Base-by-base conservation (phyloP, 1,140 invertebrate species). In the Amyelois transitella region DNA sequence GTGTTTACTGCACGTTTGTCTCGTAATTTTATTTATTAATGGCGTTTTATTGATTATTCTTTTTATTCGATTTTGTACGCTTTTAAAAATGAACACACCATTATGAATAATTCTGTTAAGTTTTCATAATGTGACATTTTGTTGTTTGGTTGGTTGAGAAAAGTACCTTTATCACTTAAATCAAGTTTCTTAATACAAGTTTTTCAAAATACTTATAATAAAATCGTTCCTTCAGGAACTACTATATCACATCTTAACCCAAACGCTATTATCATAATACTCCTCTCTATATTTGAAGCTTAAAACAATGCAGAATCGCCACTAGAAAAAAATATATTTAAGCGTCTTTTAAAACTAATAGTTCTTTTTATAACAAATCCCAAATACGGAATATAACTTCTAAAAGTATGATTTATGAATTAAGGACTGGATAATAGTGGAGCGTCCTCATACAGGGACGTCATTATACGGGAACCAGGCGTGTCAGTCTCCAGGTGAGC, bases 401-500 rank as follows among this genome's bases (percentile, higher is more conserved):
- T 25, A 19, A 50, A 59, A 21, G n/a, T 43, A 14, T 52, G 18
- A 20, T 52, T 52, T 28, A 32, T 19, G 18, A 43, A 20, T 52
- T 43, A 52, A 18, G n/a, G 18, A 3, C 6, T 19, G 45, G 53
- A n/a, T 38, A 38, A 38, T 38, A 45, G 19, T 45, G 43, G 19
- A 45, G 19, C 43, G 14, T 3, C 7, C 2, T 44, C 18, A 45
- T 45, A 14, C 43, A 45, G 18, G 43, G 43, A 7, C 18, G 43
- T 19, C 19, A 21, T 48, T 20, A 48, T 48, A 21, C 20, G 45
- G 12, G 10, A 43, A 43, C 8, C 10, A 28, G 43, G n/a, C 45
- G 21, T 43, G 51, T 66, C 64, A 66, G 56, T 66, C 59, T 60
- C 44, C 57, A 58, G 49, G 53, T 50, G 61, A 64, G 61, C 58